Percentiles rank a stretch among this genome's conserved stretches.
phyloP scores from a whole-genome alignment of 2,888 invertebrate genomes.

The Drosophila putrida region DNA sequence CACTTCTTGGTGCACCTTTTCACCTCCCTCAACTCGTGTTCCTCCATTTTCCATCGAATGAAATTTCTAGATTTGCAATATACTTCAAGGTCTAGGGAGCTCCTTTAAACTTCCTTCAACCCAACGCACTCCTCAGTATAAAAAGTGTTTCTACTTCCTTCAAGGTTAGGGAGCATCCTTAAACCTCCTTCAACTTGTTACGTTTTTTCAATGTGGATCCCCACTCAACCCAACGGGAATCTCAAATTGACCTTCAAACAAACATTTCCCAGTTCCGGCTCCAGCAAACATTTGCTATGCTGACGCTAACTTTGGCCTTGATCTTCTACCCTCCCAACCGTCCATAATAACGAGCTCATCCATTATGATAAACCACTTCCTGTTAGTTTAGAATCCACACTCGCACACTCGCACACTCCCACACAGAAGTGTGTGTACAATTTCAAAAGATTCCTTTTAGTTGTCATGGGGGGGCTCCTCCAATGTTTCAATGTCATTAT shows the following conservation, averaged over 20 bases:
- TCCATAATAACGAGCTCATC: constrained; percentile 48
- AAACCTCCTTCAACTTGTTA: constrained; percentile 36
- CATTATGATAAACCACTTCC: constrained; percentile 74
- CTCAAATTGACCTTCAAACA: constrained; percentile 59
- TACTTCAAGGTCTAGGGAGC: background rate
- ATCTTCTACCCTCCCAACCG: constrained; percentile 18
- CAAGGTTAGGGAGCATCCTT: background rate
- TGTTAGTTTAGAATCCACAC: constrained; percentile 47
- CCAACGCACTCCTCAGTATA: background rate
- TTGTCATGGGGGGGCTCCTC: constrained; percentile 46
- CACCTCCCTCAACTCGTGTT: background rate
- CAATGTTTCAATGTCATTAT: constrained; percentile 63
- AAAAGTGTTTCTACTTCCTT: background rate
- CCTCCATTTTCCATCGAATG: no score
- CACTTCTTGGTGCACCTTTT: no score
- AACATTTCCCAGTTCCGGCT: constrained; percentile 43
- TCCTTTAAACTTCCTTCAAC: background rate
- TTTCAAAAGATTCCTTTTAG: constrained; percentile 31
- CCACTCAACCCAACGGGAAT: constrained; percentile 21
- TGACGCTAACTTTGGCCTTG: constrained; percentile 61
- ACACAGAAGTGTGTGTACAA: constrained; percentile 28
- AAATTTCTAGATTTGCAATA: background rate
- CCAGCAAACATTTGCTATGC: constrained; percentile 53
- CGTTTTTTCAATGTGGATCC: constrained; percentile 9
- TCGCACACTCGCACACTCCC: constrained; percentile 19